A percentile compares a stretch with the other conserved stretches of the same genome.
Conservation (phyloP, 2,888 invertebrate species). For the Cylloceria caligata region DNA sequence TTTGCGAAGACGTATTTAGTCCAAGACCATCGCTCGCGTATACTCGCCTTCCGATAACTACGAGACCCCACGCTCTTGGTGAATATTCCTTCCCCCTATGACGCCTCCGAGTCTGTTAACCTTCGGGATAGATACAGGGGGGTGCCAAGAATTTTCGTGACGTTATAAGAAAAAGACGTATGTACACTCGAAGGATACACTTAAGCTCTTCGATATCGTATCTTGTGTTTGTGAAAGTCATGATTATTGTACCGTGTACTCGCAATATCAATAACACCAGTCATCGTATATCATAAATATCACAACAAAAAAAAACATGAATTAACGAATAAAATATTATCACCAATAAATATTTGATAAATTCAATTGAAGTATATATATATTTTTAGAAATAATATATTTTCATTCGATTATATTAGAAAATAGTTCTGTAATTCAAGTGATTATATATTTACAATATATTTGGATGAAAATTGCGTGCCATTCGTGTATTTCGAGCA, state of each 20-base stretch:
- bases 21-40: conserved; percentile 72
- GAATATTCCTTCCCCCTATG: conserved; percentile 12
- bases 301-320: not conserved
- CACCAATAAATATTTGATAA: not conserved
- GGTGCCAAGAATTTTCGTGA: conserved; percentile 21
- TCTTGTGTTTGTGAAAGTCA: not conserved
- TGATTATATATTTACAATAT: not conserved
- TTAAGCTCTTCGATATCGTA: not conserved
- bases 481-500: not conserved
- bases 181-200: not conserved
- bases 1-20: conserved; percentile 79
- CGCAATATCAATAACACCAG: not conserved
- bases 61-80: conserved; percentile 27
- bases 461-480: too few species aligned
- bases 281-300: not conserved
- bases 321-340: not conserved
- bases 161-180: not conserved
- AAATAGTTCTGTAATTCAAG: not conserved
- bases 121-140: conserved; percentile 25
- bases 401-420: not conserved
- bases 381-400: not conserved
- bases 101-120: conserved; percentile 35
- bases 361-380: not conserved
- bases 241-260: not conserved
- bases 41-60: conserved; percentile 71